Evolutionary conservation across 2,888 invertebrate species (phyloP).

Genomic region (Piscicola geometra): DNA sequence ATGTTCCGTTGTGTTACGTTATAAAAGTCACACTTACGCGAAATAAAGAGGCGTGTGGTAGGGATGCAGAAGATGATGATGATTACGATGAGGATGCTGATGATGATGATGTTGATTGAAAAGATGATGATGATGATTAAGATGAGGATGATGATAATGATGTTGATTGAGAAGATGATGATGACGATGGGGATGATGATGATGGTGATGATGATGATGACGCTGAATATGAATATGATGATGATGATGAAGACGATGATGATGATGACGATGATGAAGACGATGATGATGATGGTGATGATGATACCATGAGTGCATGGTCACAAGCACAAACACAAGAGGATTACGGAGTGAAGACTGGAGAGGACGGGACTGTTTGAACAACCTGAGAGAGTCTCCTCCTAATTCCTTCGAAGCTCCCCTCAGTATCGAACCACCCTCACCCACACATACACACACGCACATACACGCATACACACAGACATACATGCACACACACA

Average conservation of each 20-base stretch:
- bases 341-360: too few species aligned
- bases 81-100: too few species aligned
- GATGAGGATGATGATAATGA: too few species aligned
- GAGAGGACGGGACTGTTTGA: too few species aligned
- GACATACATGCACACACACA: slow-evolving; percentile 16
- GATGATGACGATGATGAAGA: slow-evolving; percentile 31
- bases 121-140: too few species aligned
- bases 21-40: too few species aligned
- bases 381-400: too few species aligned
- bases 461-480: slow-evolving; percentile 18
- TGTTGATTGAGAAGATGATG: neutral
- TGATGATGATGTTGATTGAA: too few species aligned
- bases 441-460: slow-evolving; percentile 16
- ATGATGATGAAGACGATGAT: slow-evolving; percentile 29
- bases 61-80: too few species aligned
- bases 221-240: slow-evolving; percentile 25
- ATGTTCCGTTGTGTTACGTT: too few species aligned
- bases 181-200: neutral
- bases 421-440: slow-evolving; percentile 4
- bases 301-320: slow-evolving; percentile 19
- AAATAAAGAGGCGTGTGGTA: too few species aligned
- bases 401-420: too few species aligned
- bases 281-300: slow-evolving; percentile 27
- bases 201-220: slow-evolving; percentile 29
- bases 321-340: slow-evolving; percentile 7